phyloP scores from a whole-genome alignment of 1,140 invertebrate species.

The Trypoxylus dichotomus region DNA sequence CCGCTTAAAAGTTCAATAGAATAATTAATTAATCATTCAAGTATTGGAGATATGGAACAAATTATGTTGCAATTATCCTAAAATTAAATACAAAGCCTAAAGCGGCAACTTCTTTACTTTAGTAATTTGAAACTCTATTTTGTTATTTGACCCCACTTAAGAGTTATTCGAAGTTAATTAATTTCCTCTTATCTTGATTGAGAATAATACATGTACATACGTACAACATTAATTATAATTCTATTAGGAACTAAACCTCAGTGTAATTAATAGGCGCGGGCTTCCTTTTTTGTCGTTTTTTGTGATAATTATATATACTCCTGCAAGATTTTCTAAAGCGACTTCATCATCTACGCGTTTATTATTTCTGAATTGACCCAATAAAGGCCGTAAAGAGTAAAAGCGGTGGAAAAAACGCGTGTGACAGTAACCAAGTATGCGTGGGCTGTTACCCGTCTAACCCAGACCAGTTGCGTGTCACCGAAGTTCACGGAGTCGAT shows the following conservation, averaged over 20 bases:
- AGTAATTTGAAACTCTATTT: no score
- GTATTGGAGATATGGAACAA: no score
- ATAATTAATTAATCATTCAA: no score
- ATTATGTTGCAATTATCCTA: no score
- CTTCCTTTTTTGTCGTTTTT: not conserved
- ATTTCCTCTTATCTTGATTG: not conserved
- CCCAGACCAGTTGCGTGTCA: not conserved
- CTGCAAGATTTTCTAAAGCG: not conserved
- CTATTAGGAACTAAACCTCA: not conserved
- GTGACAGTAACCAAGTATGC: constrained; percentile 23
- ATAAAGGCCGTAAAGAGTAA: not conserved
- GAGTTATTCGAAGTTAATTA: not conserved
- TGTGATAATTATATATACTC: not conserved
- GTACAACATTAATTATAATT: not conserved
- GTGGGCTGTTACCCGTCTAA: constrained; percentile 3
- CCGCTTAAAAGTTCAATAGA: no score
- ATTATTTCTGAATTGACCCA: constrained; percentile 13
- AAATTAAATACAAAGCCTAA: no score
- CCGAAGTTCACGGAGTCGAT: constrained; percentile 3
- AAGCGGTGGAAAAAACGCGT: not conserved
- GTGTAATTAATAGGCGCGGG: not conserved
- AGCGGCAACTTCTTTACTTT: no score
- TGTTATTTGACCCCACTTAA: no score
- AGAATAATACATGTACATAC: not conserved
- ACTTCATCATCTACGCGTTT: not conserved